phyloP scores from a whole-genome alignment of 2,113 vertebrate genomes.

The Tragelaphus strepsiceros region DNA sequence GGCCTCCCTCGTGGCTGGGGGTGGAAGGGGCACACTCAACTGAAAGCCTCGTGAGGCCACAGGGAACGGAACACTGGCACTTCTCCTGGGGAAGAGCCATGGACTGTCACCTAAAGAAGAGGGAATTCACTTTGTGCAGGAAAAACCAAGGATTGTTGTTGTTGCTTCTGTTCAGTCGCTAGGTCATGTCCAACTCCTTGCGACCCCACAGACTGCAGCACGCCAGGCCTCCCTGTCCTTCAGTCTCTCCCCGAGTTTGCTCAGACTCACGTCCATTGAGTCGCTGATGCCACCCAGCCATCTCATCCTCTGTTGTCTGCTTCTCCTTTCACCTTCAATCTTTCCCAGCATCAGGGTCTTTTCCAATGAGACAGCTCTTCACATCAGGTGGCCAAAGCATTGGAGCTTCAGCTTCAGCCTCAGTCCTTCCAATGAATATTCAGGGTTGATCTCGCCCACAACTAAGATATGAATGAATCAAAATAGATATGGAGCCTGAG shows the following conservation, averaged over 20 bases:
- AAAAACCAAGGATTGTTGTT: background rate
- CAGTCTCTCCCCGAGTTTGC: background rate
- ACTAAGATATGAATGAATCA: background rate
- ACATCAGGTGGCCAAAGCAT: background rate
- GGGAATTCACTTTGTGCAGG: background rate
- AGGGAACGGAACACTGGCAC: rapidly evolving
- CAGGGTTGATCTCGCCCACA: background rate
- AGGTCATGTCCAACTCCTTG: background rate
- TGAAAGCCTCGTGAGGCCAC: background rate
- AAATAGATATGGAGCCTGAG: rapidly evolving
- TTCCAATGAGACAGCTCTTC: background rate
- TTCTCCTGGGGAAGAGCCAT: background rate
- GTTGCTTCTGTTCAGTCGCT: background rate
- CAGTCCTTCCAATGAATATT: background rate
- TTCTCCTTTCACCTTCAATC: background rate
- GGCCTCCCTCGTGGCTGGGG: no score
- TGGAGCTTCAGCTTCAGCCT: background rate
- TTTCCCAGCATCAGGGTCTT: background rate
- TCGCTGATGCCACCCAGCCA: background rate
- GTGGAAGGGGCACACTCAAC: background rate
- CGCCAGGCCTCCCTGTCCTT: background rate
- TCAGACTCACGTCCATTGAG: background rate
- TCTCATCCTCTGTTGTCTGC: background rate
- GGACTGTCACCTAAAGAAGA: background rate
- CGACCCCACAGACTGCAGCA: rapidly evolving